Conservation (phyloP, 2,888 invertebrate genomes). For the Masnerella sp. region DNA sequence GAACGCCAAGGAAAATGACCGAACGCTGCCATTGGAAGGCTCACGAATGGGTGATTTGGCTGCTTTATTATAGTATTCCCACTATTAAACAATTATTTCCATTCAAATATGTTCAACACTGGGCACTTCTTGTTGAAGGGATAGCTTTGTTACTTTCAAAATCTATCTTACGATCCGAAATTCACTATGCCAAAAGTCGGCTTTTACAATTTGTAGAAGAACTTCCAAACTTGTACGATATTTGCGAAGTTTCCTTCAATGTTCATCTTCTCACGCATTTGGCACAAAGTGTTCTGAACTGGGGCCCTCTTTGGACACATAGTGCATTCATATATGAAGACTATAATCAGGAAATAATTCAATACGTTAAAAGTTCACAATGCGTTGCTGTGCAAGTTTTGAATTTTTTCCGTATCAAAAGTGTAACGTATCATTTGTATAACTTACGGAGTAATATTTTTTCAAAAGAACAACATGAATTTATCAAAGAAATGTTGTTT, state of each 20-base stretch:
- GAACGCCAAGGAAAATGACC: slow-evolving; percentile 41
- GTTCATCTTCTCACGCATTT: slow-evolving; percentile 27
- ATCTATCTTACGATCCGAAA: slow-evolving; percentile 32
- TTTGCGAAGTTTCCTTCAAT: slow-evolving; percentile 20
- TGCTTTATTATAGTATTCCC: slow-evolving; percentile 48
- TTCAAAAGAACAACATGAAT: background rate
- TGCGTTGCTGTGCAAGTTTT: slow-evolving; percentile 45
- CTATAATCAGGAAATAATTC: slow-evolving; percentile 30
- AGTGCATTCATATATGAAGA: slow-evolving; percentile 56
- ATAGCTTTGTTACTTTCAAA: slow-evolving; percentile 24
- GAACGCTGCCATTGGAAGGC: slow-evolving; percentile 41
- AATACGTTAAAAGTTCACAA: slow-evolving; percentile 46
- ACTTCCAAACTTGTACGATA: slow-evolving; percentile 27
- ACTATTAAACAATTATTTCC: slow-evolving; percentile 31
- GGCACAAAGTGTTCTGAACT: slow-evolving; percentile 12
- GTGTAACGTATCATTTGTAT: background rate
- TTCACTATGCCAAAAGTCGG: slow-evolving; percentile 25
- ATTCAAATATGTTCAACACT: slow-evolving; percentile 34
- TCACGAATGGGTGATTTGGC: slow-evolving; percentile 45
- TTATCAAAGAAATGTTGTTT: slow-evolving; percentile 3
- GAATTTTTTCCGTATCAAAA: slow-evolving; percentile 1
- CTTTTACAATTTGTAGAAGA: slow-evolving; percentile 38
- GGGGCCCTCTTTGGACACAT: slow-evolving; percentile 42
- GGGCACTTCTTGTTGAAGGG: slow-evolving; percentile 40
- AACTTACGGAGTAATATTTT: slow-evolving; percentile 4